phyloP scores from a whole-genome alignment of 2,113 vertebrate species.

The Salvator merianae region DNA sequence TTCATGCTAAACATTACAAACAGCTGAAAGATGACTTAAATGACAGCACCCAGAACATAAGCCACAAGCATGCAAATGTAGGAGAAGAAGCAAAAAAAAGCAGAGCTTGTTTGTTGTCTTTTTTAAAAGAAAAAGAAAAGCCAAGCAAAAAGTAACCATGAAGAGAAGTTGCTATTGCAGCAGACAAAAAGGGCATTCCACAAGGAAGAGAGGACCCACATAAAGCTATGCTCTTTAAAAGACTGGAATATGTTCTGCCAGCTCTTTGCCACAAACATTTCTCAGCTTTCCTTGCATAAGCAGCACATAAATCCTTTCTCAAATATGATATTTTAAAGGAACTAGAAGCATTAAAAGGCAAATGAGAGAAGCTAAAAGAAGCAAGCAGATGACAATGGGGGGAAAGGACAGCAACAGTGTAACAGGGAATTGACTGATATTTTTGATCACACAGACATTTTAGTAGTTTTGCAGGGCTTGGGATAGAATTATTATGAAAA shows the following conservation, averaged over 20 bases:
- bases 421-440: not conserved
- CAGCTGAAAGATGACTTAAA: not conserved
- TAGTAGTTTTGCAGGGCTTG: no score
- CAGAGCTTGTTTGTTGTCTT: not conserved
- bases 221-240: no score
- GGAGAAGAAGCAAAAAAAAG: not conserved
- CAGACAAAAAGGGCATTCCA: not conserved
- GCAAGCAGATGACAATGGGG: fast-evolving
- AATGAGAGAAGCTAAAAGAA: not conserved
- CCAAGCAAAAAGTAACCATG: not conserved
- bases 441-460: not conserved
- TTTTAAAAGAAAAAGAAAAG: not conserved
- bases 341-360: not conserved
- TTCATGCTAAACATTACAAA: conserved; percentile 11
- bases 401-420: not conserved
- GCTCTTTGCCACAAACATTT: not conserved
- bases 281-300: not conserved
- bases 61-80: not conserved
- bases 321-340: not conserved
- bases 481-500: not conserved
- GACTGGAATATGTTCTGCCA: not conserved
- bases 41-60: not conserved
- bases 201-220: not conserved
- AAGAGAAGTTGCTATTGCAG: not conserved
- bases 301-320: not conserved